Conservation (phyloP, 2,797 vertebrate species). For the Myotis myotis region DNA sequence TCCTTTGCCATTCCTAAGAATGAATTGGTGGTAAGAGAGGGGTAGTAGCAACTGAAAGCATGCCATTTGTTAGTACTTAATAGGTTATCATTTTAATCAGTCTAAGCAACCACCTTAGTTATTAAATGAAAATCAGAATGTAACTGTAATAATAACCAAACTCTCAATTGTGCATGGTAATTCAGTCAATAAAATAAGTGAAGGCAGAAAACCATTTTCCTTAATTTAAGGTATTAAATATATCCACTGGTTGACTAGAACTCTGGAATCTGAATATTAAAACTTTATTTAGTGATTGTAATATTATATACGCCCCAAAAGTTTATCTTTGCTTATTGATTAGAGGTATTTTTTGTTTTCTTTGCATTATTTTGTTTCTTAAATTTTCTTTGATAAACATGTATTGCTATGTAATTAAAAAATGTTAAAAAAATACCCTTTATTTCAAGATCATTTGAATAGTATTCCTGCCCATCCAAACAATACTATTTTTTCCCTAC, state of each 20-base stretch:
- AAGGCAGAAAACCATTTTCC: neutral
- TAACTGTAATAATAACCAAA: slow-evolving; percentile 29
- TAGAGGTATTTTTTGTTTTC: slow-evolving; percentile 3
- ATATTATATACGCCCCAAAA: neutral
- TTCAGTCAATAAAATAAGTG: slow-evolving; percentile 18
- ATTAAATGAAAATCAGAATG: slow-evolving; percentile 42
- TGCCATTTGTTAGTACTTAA: neutral
- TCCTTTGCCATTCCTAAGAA: slow-evolving; percentile 36
- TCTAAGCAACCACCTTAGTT: neutral
- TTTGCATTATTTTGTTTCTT: slow-evolving; percentile 37
- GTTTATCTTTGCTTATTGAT: slow-evolving; percentile 34
- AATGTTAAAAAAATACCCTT: neutral
- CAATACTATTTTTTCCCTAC: slow-evolving; percentile 21
- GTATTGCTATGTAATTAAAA: slow-evolving; percentile 40
- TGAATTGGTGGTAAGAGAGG: neutral
- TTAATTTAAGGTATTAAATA: neutral
- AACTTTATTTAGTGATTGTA: neutral
- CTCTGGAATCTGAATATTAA: slow-evolving; percentile 34
- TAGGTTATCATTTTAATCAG: slow-evolving; percentile 8
- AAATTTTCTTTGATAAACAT: slow-evolving; percentile 23
- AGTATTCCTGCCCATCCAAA: slow-evolving; percentile 15
- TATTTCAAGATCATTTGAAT: slow-evolving; percentile 37
- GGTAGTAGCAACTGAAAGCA: neutral
- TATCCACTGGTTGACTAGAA: neutral
- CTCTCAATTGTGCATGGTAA: slow-evolving; percentile 13